phyloP scores from a whole-genome alignment of 2,113 vertebrate genomes.

The Rhabdornis inornatus region DNA sequence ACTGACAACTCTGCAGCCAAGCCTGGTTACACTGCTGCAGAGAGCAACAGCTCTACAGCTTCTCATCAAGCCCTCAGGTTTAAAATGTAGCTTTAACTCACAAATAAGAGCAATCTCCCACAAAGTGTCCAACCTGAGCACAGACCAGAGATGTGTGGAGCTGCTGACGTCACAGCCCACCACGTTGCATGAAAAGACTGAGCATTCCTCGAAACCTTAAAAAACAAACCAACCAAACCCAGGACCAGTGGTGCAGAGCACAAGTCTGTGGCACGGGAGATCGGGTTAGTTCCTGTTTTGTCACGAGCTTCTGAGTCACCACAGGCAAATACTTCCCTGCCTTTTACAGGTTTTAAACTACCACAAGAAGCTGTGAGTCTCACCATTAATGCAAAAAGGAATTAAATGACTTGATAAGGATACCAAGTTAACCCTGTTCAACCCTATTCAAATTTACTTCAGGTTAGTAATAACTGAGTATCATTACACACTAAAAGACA shows the following conservation, averaged over 20 bases:
- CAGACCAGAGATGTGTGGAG: not conserved
- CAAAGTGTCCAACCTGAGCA: not conserved
- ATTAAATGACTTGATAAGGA: not conserved
- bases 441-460: not conserved
- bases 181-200: not conserved
- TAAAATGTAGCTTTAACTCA: not conserved
- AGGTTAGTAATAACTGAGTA: not conserved
- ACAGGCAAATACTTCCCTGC: not conserved
- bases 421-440: not conserved
- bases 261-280: not conserved
- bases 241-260: not conserved
- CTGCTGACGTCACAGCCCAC: not conserved
- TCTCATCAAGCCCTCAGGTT: not conserved
- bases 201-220: not conserved
- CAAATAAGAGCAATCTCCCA: not conserved
- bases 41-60: not conserved
- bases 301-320: slow-evolving; percentile 43
- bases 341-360: not conserved
- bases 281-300: not conserved
- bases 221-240: not conserved
- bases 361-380: not conserved
- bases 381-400: not conserved
- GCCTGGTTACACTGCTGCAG: too few relatives aligned
- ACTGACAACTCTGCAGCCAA: not conserved
- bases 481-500: not conserved